Base-by-base conservation (phyloP, 2,797 vertebrate species). In the Xenopus petersii region DNA sequence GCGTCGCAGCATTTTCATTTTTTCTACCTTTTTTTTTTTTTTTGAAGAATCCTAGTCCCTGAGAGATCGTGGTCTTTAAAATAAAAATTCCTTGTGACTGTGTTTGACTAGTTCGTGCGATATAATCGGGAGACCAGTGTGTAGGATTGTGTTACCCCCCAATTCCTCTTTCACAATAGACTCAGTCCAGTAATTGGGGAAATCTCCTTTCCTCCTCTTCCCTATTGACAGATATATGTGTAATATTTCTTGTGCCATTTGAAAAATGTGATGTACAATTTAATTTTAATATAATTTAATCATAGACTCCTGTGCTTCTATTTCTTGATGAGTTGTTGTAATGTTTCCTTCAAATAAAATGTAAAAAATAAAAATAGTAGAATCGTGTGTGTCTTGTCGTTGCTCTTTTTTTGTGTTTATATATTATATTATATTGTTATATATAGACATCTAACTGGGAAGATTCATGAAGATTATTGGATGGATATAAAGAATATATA, bases 1-100 rank as follows among this genome's bases (percentile, higher is more conserved):
- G 63, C 73, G 83, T 80, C 74, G 21, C 21, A 21, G n/a, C 79
- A 63, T 62, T 80, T 83, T 87, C 88, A 36, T 60, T 24, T 15
- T 12, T 26, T 26, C 1, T 24, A 17, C 3, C 2, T 60, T 24
- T 24, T 26, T 60, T 11, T 60, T 60, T 24, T 24, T 26, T 60
- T 11, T 60, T 21, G 49, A 15, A 78, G 49, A 77, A 56, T 72
- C 63, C 64, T 59, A 4, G 13, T 36, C 11, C n/a, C 54, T 64
- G 64, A 77, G 63, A 67, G 75, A 77, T 54, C 70, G 62, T 76
- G 58, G 67, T 48, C 55, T 48, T 65, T 4, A 42, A 42, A 42
- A 42, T 2, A 36, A 5, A 42, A 42, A 48, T 61, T 21, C 21
- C 62, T 78, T 13, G 66, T 74, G 54, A 65, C 21, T 68, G 76